Evolutionary conservation across 2,113 vertebrate genomes (phyloP).

Genomic region (Corydoras sp.): DNA sequence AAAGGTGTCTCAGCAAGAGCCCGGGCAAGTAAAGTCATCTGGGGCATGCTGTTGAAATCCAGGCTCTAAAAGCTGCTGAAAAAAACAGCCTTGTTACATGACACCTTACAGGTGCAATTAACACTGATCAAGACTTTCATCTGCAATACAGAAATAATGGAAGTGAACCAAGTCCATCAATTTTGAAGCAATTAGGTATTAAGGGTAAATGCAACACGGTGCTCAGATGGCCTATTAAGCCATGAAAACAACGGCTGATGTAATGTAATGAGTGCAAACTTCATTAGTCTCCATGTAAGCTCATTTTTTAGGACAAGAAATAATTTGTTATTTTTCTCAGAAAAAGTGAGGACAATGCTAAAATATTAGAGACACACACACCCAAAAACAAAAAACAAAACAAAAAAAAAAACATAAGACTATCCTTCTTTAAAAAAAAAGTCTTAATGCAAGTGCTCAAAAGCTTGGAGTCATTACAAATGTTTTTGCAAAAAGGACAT

Average conservation of each 20-base stretch:
- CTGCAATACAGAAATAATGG: slow-evolving; percentile 29
- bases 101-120: slow-evolving; percentile 69
- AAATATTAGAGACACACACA: neutral
- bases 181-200: slow-evolving; percentile 28
- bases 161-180: slow-evolving; percentile 11
- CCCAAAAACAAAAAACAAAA: neutral
- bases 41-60: slow-evolving; percentile 64
- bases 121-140: slow-evolving; percentile 43
- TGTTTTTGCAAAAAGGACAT: too few relatives aligned
- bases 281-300: neutral
- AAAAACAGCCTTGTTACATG: slow-evolving; percentile 49
- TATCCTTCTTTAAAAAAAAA: neutral
- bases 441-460: too few relatives aligned
- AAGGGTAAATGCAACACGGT: slow-evolving; percentile 3
- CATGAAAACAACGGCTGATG: neutral
- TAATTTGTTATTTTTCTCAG: neutral
- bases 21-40: slow-evolving; percentile 52
- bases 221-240: slow-evolving; percentile 5
- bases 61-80: slow-evolving; percentile 57
- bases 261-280: neutral
- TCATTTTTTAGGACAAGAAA: too few relatives aligned
- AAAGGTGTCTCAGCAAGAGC: slow-evolving; percentile 64
- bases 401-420: neutral
- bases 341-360: neutral
- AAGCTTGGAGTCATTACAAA: too few relatives aligned